phyloP scores from a whole-genome alignment of 2,113 vertebrate species.

The Eurystomus gularis region DNA sequence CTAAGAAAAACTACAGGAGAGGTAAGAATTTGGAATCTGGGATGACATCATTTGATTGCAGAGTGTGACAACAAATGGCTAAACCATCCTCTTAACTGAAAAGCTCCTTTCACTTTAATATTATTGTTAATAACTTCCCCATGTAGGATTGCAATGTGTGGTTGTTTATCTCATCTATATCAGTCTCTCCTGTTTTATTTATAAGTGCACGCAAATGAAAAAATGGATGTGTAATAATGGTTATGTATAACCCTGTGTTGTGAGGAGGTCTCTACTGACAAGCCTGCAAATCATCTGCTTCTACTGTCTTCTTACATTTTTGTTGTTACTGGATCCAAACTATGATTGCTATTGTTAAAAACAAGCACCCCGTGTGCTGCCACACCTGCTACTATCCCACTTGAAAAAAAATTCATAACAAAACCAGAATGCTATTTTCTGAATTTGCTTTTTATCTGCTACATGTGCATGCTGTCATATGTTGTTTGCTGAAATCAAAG shows the following conservation, averaged over 20 bases:
- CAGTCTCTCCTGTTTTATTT: not conserved
- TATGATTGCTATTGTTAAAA: not conserved
- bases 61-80: not conserved
- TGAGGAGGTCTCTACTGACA: not conserved
- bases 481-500: constrained; percentile 6
- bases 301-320: not conserved
- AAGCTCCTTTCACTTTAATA: not conserved
- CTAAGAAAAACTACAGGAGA: not conserved
- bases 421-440: not conserved
- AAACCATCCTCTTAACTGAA: not conserved
- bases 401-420: not conserved
- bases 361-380: not conserved
- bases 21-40: not conserved
- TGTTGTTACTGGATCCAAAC: not conserved
- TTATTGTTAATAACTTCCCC: not conserved
- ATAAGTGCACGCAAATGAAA: constrained; percentile 2
- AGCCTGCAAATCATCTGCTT: not conserved
- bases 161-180: not conserved
- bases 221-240: not conserved
- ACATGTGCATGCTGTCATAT: not conserved
- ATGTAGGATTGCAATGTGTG: not conserved
- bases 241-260: not conserved
- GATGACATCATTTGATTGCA: not conserved
- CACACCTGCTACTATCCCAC: not conserved
- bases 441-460: not conserved